These are phyloP conservation scores for Oryzias curvinotus DNA, from an alignment of 2,113 vertebrate genomes.

Conservation along the genomic window DNA sequence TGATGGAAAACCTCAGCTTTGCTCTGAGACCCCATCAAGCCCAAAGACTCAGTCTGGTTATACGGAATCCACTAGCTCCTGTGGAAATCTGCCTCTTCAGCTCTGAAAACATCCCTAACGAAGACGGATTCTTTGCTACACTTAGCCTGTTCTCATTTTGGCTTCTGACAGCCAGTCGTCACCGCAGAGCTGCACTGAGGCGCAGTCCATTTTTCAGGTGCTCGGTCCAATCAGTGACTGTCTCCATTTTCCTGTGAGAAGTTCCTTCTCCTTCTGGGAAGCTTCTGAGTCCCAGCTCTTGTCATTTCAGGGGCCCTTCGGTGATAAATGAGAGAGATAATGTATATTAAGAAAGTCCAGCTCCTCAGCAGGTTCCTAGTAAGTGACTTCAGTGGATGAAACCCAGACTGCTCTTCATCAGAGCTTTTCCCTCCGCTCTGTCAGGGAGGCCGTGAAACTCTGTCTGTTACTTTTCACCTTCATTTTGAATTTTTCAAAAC, in stretches of 20 bases:
- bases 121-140: conserved; percentile 1
- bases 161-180: conserved; percentile 1
- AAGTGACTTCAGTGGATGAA: conserved; percentile 7
- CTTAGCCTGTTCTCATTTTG: conserved; percentile 6
- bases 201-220: conserved; percentile 1
- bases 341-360: conserved; percentile 16
- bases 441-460: conserved; percentile 2
- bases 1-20: neutral
- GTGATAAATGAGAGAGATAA: conserved; percentile 27
- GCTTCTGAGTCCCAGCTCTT: neutral
- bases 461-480: neutral
- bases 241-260: conserved; percentile 3
- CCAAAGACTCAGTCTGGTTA: neutral
- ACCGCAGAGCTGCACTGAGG: conserved; percentile 1
- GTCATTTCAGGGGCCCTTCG: conserved; percentile 7
- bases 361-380: conserved; percentile 9
- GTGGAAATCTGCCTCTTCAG: neutral
- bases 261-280: neutral
- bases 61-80: conserved; percentile 3
- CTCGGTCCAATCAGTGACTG: neutral
- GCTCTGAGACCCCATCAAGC: neutral
- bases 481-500: neutral
- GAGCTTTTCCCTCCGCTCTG: neutral
- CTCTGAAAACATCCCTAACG: conserved; percentile 3
- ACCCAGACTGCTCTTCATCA: conserved; percentile 15